Base-by-base conservation (phyloP, 1,140 invertebrate species). In the Cotesia typhae region DNA sequence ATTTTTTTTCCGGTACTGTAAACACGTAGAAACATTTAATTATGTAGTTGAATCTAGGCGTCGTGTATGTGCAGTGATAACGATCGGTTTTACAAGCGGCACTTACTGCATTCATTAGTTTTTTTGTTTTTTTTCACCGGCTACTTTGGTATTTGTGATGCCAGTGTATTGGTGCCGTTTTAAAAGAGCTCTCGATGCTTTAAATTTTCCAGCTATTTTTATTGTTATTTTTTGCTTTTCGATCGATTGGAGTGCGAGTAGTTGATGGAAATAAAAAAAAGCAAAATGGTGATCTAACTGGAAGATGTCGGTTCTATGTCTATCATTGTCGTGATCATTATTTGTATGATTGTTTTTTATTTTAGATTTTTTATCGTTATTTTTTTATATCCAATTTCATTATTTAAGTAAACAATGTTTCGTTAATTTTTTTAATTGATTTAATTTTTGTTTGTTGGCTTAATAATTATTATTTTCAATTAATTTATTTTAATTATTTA, bases 1-100 rank as follows among this genome's bases (percentile, higher is more conserved):
- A 70, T 67, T 66, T 53, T 38, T 47, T 76, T 70, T 17, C 12
- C 64, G 57, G 4, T 12, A 51, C 61, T 73, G 73, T 77, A 70
- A 63, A 37, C 6, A 3, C 14, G 37, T 70, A 78, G 70, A 76
- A 75, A 74, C 70, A 47, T 20, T 64, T 38, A 47, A 74, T 64
- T 73, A 55, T 76, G 72, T 14, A 52, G 57, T 75, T 55, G 60
- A 71, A 53, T 76, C 59, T 76, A 74, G 76, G 80, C 79, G 75
- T 81, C 76, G 77, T 78, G 75, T 75, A 72, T 73, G 73, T 67
- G 72, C 55, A 63, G 66, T 63, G 59, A 73, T 81, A 81, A 80
- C 77, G 74, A 80, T 82, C 76, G 71, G 28, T 72, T 67, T 74
- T 47, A 47, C 20, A 65, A 51, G 67, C 71, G 61, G 63, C 68